These are phyloP conservation scores for Acomys russatus DNA, from an alignment of 2,797 vertebrate species.

Conservation along the genomic window DNA sequence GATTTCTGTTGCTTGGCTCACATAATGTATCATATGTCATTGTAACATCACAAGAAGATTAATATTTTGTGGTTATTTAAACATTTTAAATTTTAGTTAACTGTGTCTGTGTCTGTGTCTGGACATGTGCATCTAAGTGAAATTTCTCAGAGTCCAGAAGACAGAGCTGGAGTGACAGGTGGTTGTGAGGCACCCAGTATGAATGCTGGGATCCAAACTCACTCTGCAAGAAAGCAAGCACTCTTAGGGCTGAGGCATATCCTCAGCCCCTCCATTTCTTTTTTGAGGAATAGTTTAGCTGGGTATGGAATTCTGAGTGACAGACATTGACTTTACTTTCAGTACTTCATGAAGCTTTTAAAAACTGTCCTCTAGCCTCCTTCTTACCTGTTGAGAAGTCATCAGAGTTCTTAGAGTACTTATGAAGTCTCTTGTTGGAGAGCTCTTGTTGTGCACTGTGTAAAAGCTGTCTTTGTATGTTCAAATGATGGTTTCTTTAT, in stretches of 20 bases:
- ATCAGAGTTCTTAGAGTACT: not conserved
- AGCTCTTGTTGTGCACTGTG: too few species aligned
- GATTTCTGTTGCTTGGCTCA: not conserved
- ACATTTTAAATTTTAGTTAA: not conserved
- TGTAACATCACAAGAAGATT: not conserved
- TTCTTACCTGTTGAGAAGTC: not conserved
- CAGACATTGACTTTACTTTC: not conserved
- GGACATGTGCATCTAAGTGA: too few species aligned
- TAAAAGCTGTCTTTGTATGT: too few species aligned
- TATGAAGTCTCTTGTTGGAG: not conserved
- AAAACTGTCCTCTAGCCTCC: not conserved
- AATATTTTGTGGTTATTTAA: not conserved
- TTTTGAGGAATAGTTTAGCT: not conserved
- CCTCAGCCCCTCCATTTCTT: not conserved
- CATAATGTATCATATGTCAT: not conserved
- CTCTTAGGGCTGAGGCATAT: not conserved
- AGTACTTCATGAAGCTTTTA: not conserved
- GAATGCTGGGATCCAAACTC: not conserved
- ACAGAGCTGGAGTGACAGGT: not conserved
- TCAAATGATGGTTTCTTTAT: too few species aligned
- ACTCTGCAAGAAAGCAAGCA: not conserved
- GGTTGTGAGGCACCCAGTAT: not conserved
- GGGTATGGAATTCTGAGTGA: not conserved
- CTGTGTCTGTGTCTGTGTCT: not conserved
- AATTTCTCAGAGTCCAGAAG: not conserved